phyloP scores from a whole-genome alignment of 2,797 vertebrate species.

The Alectoris magna region DNA sequence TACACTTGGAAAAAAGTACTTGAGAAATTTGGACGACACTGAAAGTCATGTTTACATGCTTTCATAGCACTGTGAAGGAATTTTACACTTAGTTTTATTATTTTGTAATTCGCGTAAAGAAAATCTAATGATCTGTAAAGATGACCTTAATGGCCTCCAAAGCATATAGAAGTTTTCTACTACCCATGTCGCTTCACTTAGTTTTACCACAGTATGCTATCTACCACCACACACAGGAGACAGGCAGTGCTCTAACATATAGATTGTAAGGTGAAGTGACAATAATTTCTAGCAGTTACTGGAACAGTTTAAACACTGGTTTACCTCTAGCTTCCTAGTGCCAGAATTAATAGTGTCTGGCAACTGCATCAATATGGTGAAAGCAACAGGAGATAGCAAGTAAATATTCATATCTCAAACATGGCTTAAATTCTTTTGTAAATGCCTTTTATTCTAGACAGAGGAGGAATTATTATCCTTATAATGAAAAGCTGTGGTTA shows the following conservation, averaged over 20 bases:
- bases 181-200: neutral
- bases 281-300: conserved; percentile 24
- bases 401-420: neutral
- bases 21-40: neutral
- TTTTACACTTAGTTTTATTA: neutral
- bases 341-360: conserved; percentile 45
- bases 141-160: neutral
- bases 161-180: neutral
- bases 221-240: neutral
- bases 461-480: conserved; percentile 13
- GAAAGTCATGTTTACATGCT: neutral
- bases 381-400: conserved; percentile 36
- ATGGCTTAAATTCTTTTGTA: neutral
- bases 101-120: neutral
- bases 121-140: neutral
- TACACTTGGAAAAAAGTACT: neutral
- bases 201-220: neutral
- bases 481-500: neutral
- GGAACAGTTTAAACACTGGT: conserved; percentile 47
- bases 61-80: neutral
- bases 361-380: conserved; percentile 18
- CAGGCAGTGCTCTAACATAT: neutral
- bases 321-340: conserved; percentile 52
- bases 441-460: neutral
- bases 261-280: conserved; percentile 4